These are phyloP conservation scores for Pelagia noctiluca DNA, from an alignment of 30 jellyfish, hydroid and myxozoan species.

Conservation along the genomic window DNA sequence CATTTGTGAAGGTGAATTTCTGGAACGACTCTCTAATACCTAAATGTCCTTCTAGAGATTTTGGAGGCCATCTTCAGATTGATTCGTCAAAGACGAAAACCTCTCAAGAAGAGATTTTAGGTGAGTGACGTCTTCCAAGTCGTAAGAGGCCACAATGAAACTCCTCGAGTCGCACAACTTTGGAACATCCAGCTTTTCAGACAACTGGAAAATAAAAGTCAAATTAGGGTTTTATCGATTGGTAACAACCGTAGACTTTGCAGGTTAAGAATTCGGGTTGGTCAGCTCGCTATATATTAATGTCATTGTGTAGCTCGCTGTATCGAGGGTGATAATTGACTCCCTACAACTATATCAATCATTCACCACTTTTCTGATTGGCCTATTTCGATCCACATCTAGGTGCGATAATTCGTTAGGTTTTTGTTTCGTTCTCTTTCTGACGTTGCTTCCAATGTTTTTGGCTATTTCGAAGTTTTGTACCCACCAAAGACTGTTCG, in stretches of 20 bases:
- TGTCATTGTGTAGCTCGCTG: neutral
- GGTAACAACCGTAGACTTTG: no score
- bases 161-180: constrained; percentile 41
- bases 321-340: neutral
- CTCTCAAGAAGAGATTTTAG: constrained; percentile 60
- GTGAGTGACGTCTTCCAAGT: constrained; percentile 45
- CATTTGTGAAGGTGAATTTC: no score
- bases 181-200: constrained; percentile 55
- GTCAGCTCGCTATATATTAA: neutral
- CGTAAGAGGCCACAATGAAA: constrained; percentile 44
- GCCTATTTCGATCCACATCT: neutral
- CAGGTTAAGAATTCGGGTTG: no score
- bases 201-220: constrained; percentile 11
- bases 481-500: no score
- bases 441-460: no score
- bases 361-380: neutral
- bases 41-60: no score
- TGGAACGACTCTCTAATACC: no score
- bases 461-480: no score
- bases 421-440: no score
- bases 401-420: no score
- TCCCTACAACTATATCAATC: neutral
- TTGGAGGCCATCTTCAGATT: neutral
- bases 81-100: constrained; percentile 12
- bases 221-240: neutral